Evolutionary conservation across 2,113 vertebrate genomes (phyloP).

Genomic region (Calidris pygmaea): DNA sequence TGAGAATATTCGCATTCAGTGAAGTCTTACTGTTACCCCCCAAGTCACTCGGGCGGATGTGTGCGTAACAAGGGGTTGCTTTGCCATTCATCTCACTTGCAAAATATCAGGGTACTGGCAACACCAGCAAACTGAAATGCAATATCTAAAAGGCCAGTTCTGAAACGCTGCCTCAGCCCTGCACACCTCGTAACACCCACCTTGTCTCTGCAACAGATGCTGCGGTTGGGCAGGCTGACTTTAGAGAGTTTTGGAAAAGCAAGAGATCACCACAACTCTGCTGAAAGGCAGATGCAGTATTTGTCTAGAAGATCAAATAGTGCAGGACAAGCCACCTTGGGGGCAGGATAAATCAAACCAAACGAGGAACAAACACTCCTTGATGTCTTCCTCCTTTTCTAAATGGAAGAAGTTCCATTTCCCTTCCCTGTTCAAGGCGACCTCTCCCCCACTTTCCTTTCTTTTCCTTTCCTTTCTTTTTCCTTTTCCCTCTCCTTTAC

Average conservation of each 20-base stretch:
- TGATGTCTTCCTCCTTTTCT: background rate
- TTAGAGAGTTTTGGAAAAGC: background rate
- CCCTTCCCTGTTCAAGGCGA: background rate
- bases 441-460: background rate
- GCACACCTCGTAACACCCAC: background rate
- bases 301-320: background rate
- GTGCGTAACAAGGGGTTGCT: background rate
- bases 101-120: background rate
- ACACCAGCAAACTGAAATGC: background rate
- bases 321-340: background rate
- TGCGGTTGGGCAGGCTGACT: background rate
- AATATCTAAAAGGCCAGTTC: background rate
- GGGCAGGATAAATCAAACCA: background rate
- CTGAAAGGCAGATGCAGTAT: background rate
- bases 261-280: background rate
- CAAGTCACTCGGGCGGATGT: background rate
- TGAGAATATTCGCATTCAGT: background rate
- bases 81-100: background rate
- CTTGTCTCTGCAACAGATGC: background rate
- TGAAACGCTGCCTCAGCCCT: background rate
- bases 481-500: background rate
- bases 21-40: background rate
- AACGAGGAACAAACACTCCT: background rate
- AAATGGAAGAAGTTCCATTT: background rate
- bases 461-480: background rate